Evolutionary conservation across 1,140 invertebrate genomes (phyloP).

Genomic region (Diachasmimorpha longicaudata): DNA sequence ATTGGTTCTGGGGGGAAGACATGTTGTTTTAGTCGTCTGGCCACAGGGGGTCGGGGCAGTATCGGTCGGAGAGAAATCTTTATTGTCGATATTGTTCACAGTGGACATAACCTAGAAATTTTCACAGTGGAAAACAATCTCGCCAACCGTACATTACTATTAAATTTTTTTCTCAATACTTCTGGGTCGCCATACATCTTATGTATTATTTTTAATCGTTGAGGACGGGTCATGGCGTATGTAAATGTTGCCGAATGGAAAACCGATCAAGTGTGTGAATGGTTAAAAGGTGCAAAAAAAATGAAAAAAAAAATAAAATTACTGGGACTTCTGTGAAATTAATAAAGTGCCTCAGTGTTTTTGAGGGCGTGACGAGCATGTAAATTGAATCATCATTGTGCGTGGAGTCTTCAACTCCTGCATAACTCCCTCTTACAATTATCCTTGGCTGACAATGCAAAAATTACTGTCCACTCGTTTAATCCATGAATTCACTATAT

Average conservation of each 20-base stretch:
- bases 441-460: background rate
- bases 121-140: too few relatives aligned
- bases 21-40: too few relatives aligned
- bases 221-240: conserved; percentile 72
- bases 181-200: too few relatives aligned
- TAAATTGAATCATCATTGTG: conserved; percentile 7
- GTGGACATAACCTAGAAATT: too few relatives aligned
- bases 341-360: background rate
- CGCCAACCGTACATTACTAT: too few relatives aligned
- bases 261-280: conserved; percentile 91
- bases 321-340: background rate
- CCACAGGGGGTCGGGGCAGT: too few relatives aligned
- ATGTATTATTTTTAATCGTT: background rate
- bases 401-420: conserved; percentile 10
- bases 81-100: too few relatives aligned
- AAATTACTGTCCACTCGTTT: background rate
- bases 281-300: conserved; percentile 77
- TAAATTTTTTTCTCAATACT: too few relatives aligned
- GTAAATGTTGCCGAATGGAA: conserved; percentile 92
- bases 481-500: background rate
- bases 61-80: too few relatives aligned
- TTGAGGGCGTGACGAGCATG: conserved; percentile 24
- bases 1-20: too few relatives aligned
- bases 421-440: background rate
- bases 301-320: background rate